These are phyloP conservation scores for Zosterops pallidus DNA, from an alignment of 2,113 vertebrate species.

Conservation along the genomic window DNA sequence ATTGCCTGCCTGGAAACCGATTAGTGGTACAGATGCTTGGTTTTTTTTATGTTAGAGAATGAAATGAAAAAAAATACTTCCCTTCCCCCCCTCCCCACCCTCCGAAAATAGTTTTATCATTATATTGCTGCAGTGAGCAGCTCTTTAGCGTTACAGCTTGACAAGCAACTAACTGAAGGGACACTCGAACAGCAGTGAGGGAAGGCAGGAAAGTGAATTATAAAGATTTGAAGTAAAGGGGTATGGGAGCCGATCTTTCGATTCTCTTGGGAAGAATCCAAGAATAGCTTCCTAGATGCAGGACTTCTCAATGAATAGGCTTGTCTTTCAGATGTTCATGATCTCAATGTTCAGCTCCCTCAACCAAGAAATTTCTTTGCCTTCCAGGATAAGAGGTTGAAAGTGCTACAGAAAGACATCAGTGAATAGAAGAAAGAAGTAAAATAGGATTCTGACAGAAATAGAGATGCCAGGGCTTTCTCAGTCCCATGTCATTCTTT, in stretches of 20 bases:
- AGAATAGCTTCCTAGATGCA: background rate
- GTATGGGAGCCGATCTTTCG: background rate
- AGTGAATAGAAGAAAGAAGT: background rate
- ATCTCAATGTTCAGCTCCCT: background rate
- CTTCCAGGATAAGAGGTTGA: background rate
- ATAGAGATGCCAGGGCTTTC: background rate
- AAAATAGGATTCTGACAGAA: background rate
- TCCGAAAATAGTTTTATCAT: background rate
- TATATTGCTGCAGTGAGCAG: background rate
- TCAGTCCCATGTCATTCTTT: background rate
- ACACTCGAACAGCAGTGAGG: background rate
- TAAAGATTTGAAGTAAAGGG: background rate
- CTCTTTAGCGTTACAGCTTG: background rate
- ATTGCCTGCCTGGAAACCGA: background rate
- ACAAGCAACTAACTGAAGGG: background rate
- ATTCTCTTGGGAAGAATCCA: background rate
- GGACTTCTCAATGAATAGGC: background rate
- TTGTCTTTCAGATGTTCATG: background rate
- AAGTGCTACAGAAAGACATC: background rate
- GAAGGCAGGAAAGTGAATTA: background rate
- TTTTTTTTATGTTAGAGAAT: background rate
- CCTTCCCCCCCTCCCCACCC: fast-evolving
- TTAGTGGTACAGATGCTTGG: background rate
- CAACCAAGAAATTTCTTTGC: background rate
- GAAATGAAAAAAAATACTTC: background rate